Evolutionary conservation across 92 coral and sea anemone species (phyloP).

Genomic region (Plumapathes pennacea): DNA sequence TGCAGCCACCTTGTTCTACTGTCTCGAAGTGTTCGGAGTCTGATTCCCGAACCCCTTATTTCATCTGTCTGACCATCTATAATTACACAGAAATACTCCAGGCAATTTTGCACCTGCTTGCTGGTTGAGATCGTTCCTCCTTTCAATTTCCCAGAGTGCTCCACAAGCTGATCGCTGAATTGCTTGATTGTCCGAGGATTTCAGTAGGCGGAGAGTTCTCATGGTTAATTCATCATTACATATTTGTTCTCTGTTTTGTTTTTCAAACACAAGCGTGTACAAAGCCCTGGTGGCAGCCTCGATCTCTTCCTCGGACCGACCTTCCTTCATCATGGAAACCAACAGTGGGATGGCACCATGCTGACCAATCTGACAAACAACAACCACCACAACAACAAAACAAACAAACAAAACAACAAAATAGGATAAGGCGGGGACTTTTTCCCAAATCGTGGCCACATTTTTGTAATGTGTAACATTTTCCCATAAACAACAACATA

Average conservation of each 20-base stretch:
- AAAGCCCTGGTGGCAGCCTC: conserved; percentile 41
- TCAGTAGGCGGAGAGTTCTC: conserved; percentile 28
- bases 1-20: no score
- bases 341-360: conserved; percentile 55
- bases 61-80: no score
- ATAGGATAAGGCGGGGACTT: no score
- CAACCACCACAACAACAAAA: neutral
- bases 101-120: neutral
- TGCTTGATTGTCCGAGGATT: conserved; percentile 24
- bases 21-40: no score
- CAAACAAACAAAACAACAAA: neutral
- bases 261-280: conserved; percentile 68
- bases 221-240: conserved; percentile 19
- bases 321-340: conserved; percentile 36
- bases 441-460: no score
- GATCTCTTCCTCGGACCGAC: conserved; percentile 29
- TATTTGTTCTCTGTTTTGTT: conserved; percentile 32
- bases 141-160: conserved; percentile 61
- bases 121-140: conserved; percentile 27
- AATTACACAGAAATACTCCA: no score
- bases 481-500: no score
- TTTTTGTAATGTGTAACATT: no score
- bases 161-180: conserved; percentile 59
- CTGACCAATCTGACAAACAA: conserved; percentile 33
- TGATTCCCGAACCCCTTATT: no score